phyloP scores from a whole-genome alignment of 1,140 invertebrate genomes.

The Laupala kohalensis region DNA sequence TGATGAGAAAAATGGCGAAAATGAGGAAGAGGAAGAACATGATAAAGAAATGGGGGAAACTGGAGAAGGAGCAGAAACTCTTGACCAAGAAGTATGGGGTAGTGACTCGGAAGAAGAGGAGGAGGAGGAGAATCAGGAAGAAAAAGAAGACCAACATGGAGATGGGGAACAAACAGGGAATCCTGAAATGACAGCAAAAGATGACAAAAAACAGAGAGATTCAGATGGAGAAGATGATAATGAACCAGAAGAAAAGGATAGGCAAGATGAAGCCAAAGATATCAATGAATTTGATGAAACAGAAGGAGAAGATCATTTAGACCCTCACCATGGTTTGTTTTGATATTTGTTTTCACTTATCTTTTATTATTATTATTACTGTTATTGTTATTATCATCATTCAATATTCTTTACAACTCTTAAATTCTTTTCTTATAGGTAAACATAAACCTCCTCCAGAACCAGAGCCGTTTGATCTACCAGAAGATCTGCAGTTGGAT shows the following conservation, averaged over 20 bases:
- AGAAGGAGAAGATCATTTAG: constrained; percentile 71
- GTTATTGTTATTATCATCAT: too few relatives aligned
- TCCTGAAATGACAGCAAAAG: constrained; percentile 28
- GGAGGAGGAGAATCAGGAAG: constrained; percentile 26
- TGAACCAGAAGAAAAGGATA: constrained; percentile 30
- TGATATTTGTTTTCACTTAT: background rate
- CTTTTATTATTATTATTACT: background rate
- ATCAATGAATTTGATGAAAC: constrained; percentile 67
- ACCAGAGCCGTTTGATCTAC: constrained; percentile 72
- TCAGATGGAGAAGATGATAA: constrained; percentile 24
- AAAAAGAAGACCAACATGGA: constrained; percentile 40
- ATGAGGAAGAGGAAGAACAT: constrained; percentile 56
- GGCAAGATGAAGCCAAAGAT: constrained; percentile 48
- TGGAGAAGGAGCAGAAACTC: constrained; percentile 64
- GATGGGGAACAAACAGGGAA: constrained; percentile 31
- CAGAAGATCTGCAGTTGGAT: constrained; percentile 73
- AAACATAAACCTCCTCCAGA: constrained; percentile 59
- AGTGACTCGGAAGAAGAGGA: constrained; percentile 53
- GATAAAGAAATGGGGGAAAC: constrained; percentile 95
- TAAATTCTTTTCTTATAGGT: constrained; percentile 16
- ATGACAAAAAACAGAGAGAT: constrained; percentile 15
- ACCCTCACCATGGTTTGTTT: constrained; percentile 62
- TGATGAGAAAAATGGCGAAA: constrained; percentile 38
- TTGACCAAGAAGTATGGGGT: constrained; percentile 61
- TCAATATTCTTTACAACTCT: too few relatives aligned